A percentile compares a stretch with the other conserved stretches of the same genome.
Conservation (phyloP, 2,113 vertebrate genomes). For the Seriola dumerili region DNA sequence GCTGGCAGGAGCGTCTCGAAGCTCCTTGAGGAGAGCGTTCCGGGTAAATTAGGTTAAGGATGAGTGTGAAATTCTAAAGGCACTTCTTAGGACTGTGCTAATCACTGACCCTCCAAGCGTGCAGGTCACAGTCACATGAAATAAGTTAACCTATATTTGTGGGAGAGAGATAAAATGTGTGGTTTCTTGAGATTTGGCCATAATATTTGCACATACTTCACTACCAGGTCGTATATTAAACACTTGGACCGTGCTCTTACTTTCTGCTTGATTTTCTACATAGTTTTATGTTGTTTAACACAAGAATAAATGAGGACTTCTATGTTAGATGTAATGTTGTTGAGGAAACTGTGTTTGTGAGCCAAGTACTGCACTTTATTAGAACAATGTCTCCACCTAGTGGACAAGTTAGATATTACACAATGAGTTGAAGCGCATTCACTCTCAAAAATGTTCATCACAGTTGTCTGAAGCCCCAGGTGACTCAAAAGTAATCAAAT, state of each 20-base stretch:
- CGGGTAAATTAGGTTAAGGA: neutral
- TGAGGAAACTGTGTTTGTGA: neutral
- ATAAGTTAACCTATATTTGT: constrained; percentile 17
- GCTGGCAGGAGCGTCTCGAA: neutral
- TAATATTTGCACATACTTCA: constrained; percentile 18
- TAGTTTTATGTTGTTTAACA: neutral
- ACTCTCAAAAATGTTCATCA: neutral
- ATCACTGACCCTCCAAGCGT: constrained; percentile 34
- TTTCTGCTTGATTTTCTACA: neutral
- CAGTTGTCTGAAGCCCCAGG: too few relatives aligned
- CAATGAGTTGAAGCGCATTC: neutral
- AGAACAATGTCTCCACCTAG: constrained; percentile 46
- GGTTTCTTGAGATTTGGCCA: constrained; percentile 2
- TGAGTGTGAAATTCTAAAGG: constrained; percentile 13
- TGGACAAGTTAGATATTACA: constrained; percentile 27
- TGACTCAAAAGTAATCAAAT: neutral
- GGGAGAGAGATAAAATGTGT: neutral
- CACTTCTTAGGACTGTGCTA: constrained; percentile 22
- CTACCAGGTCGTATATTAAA: neutral
- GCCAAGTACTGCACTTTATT: neutral
- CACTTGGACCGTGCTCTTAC: neutral
- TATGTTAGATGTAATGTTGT: neutral
- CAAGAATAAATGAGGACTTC: neutral
- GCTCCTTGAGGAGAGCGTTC: neutral
- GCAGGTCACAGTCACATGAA: constrained; percentile 63